These are phyloP conservation scores for Pyrrhia umbra DNA, from an alignment of 2,888 invertebrate species.

Conservation along the genomic window DNA sequence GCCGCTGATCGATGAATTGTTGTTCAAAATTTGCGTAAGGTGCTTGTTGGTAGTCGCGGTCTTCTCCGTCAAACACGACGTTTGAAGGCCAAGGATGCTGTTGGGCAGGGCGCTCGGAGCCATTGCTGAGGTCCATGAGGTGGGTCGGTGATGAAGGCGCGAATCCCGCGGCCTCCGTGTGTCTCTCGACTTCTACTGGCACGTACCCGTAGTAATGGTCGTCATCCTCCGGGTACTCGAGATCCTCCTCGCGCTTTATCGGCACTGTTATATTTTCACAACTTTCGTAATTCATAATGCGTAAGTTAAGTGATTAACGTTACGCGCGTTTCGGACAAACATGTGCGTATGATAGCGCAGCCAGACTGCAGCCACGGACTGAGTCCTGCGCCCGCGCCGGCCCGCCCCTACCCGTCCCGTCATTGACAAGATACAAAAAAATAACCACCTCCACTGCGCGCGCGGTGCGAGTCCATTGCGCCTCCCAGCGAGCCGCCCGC, in stretches of 20 bases:
- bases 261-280: slow-evolving; percentile 79
- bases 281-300: slow-evolving; percentile 84
- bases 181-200: slow-evolving; percentile 80
- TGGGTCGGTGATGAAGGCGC: slow-evolving; percentile 82
- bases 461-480: slow-evolving; percentile 68
- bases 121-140: slow-evolving; percentile 87
- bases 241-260: slow-evolving; percentile 83
- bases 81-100: slow-evolving; percentile 77
- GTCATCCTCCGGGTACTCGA: slow-evolving; percentile 82
- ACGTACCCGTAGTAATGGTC: slow-evolving; percentile 82
- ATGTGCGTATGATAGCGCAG: slow-evolving; percentile 76
- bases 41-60: slow-evolving; percentile 77
- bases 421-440: slow-evolving; percentile 89
- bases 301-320: slow-evolving; percentile 51
- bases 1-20: slow-evolving; percentile 78
- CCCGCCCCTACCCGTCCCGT: slow-evolving; percentile 87
- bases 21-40: slow-evolving; percentile 77
- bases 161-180: slow-evolving; percentile 74
- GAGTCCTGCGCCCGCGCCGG: slow-evolving; percentile 75
- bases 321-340: slow-evolving; percentile 63
- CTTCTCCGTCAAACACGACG: slow-evolving; percentile 74
- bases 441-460: slow-evolving; percentile 85
- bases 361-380: slow-evolving; percentile 76
- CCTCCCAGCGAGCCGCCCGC: slow-evolving; percentile 83
- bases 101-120: slow-evolving; percentile 77